Evolutionary conservation across 2,113 vertebrate genomes (phyloP).

Genomic region (Myrmophylax atrothorax): DNA sequence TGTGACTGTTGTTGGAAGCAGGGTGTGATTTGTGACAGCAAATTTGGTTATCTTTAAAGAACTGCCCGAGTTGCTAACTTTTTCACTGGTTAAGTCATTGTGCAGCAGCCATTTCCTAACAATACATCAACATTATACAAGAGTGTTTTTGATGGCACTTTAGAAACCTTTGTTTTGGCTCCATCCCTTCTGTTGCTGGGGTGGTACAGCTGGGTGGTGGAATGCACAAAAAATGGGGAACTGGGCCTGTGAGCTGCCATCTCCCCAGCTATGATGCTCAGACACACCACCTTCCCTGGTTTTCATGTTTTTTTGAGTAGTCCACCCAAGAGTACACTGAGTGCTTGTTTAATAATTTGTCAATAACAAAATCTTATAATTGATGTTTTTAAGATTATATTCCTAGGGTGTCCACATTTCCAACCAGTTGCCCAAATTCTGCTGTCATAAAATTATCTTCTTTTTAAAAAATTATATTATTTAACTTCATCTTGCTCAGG

Average conservation of each 20-base stretch:
- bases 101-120: neutral
- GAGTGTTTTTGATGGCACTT: neutral
- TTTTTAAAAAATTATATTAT: neutral
- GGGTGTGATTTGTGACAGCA: neutral
- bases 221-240: neutral
- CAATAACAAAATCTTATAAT: neutral
- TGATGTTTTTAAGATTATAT: neutral
- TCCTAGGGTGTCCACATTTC: neutral
- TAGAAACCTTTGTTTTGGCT: neutral
- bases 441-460: neutral
- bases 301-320: neutral
- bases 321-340: too few relatives aligned
- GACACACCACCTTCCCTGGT: neutral
- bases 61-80: neutral
- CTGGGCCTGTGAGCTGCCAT: accelerated
- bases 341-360: neutral
- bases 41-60: neutral
- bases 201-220: neutral
- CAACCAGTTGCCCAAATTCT: neutral
- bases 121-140: neutral
- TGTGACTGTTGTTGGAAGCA: neutral
- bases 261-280: accelerated
- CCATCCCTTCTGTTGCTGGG: neutral
- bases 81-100: neutral
- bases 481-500: neutral